Base-by-base conservation (phyloP, 53 echinoderm and acorn worm species). In the Glandiceps talaboti region DNA sequence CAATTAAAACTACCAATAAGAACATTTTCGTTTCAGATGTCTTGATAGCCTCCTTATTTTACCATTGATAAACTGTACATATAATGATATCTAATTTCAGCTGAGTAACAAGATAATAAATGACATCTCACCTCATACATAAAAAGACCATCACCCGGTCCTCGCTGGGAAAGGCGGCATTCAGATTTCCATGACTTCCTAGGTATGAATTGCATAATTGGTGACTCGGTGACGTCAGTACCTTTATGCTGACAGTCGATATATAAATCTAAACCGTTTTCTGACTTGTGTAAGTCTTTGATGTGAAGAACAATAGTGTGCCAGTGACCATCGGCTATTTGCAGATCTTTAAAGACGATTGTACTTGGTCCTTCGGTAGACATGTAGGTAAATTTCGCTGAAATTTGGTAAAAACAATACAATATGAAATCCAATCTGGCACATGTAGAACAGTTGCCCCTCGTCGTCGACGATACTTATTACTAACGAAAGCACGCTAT, bases 251-350 rank as follows among this genome's bases (percentile, higher is more conserved):
- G 75, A 77, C 99, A 99, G 74, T 99, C 90, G 25, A 94, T 33
- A 77, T 91, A 94, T 27, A 99, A 30, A 12, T 77, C 79, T 29
- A 87, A 77, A 1, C 79, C 33, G n/a, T 87, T 88, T 0, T 80
- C 32, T 0, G 77, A 32, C 27, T 76, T 79, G 77, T 81, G 33
- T 30, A 90, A 33, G 20, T 88, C 76, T 28, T 85, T 79, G 27
- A 91, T 80, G 32, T 89, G 93, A 31, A 99, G 32, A 29, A 94
- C 33, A 26, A 94, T 29, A 14, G 86, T 81, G 72, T 99, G 99
- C 99, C 99, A 99, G 0, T 81, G 78, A 0, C 90, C 99, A 80
- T 99, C 99, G 33, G 88, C 83, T 27, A 94, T 79, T 30, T 83
- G 74, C n/a, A 87, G 81, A 64, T 81, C 80, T 29, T 82, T 29